Evolutionary conservation across 1,140 invertebrate genomes (phyloP).

Genomic region (Anastrepha ludens): DNA sequence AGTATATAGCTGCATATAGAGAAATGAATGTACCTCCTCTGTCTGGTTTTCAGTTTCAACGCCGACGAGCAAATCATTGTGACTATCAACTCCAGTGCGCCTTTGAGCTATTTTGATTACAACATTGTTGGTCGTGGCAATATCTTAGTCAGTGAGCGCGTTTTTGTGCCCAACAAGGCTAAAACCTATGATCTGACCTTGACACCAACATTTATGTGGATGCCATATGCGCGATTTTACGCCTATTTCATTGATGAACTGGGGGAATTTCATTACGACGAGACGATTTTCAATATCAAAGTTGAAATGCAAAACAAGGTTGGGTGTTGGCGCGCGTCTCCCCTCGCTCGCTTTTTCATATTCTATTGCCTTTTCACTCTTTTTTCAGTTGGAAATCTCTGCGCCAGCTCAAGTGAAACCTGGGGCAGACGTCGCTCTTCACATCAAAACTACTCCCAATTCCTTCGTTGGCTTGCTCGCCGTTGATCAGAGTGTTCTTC

Average conservation of each 20-base stretch:
- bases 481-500: constrained; percentile 89
- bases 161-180: constrained; percentile 73
- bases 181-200: constrained; percentile 76
- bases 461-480: constrained; percentile 89
- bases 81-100: constrained; percentile 87
- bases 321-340: not conserved
- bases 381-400: constrained; percentile 60
- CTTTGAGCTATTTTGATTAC: constrained; percentile 85
- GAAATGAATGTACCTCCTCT: not conserved
- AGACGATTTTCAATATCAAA: constrained; percentile 84
- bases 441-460: constrained; percentile 85
- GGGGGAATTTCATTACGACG: constrained; percentile 88
- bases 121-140: constrained; percentile 91
- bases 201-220: constrained; percentile 84
- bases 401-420: constrained; percentile 78
- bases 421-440: constrained; percentile 82
- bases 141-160: constrained; percentile 82
- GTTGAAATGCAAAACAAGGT: constrained; percentile 84
- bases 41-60: not conserved
- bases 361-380: not conserved
- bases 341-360: not conserved
- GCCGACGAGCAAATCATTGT: constrained; percentile 68
- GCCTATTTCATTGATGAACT: constrained; percentile 82
- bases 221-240: constrained; percentile 85
- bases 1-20: not conserved